These are phyloP conservation scores for Drosophila lacertosa DNA, from an alignment of 1,140 invertebrate genomes.

Conservation along the genomic window DNA sequence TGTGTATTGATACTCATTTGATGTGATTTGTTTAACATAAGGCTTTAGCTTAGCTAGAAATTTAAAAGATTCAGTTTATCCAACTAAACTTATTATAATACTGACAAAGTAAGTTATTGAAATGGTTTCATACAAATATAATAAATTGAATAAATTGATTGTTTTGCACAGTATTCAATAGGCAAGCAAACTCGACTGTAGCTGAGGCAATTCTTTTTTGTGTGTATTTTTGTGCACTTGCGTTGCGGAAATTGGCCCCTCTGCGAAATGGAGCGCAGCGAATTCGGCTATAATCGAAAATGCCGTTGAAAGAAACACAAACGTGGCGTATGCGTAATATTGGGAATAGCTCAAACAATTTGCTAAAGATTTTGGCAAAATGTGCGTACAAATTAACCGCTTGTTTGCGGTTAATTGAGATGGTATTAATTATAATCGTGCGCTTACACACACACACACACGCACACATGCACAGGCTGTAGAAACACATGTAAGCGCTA, in stretches of 20 bases:
- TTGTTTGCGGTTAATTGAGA: conserved; percentile 81
- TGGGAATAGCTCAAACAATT: conserved; percentile 30
- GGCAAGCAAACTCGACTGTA: not conserved
- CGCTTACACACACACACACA: conserved; percentile 30
- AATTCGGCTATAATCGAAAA: conserved; percentile 38
- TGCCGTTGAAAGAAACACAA: not conserved
- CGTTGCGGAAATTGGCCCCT: conserved; percentile 44
- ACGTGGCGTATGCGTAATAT: conserved; percentile 55
- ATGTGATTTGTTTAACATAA: no score
- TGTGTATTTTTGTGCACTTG: conserved; percentile 18
- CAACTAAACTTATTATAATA: no score
- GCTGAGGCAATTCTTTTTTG: conserved; percentile 1
- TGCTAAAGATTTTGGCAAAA: conserved; percentile 35
- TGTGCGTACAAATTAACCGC: conserved; percentile 75
- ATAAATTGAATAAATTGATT: no score
- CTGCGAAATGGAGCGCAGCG: conserved; percentile 49
- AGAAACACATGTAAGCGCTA: conserved; percentile 76
- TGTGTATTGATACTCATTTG: no score
- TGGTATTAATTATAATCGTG: conserved; percentile 79
- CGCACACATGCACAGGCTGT: conserved; percentile 20
- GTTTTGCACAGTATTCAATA: not conserved
- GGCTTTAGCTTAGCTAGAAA: no score
- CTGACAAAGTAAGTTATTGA: no score
- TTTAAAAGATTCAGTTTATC: no score
- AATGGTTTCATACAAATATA: no score